These are phyloP conservation scores for Tylochromis polylepis DNA, from an alignment of 2,113 vertebrate species.

Conservation along the genomic window DNA sequence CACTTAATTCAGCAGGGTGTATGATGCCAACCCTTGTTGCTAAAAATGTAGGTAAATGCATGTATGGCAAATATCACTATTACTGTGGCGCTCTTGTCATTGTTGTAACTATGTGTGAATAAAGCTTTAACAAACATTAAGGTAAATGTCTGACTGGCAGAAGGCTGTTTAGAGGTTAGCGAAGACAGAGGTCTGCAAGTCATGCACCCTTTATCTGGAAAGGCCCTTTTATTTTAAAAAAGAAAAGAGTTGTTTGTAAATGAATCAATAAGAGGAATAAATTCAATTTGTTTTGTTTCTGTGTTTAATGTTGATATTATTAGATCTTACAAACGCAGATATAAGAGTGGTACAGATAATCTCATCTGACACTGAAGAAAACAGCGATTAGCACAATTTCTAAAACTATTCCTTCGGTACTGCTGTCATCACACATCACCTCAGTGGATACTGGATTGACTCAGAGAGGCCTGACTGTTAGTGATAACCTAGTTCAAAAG, in stretches of 20 bases:
- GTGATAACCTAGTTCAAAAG: conserved; percentile 32
- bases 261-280: background rate
- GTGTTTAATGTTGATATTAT: background rate
- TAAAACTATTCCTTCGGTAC: background rate
- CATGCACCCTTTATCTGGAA: background rate
- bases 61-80: background rate
- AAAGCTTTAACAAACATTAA: background rate
- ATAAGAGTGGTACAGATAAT: background rate
- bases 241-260: background rate
- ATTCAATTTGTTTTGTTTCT: background rate
- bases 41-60: background rate
- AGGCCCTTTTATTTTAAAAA: background rate
- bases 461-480: conserved; percentile 7
- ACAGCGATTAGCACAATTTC: background rate
- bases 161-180: background rate
- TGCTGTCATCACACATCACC: background rate
- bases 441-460: background rate
- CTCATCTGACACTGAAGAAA: background rate
- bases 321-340: background rate
- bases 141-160: background rate
- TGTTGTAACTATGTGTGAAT: background rate
- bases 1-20: background rate
- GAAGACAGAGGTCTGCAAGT: background rate
- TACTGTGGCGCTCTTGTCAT: background rate
- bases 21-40: background rate